Conservation (phyloP, 1,140 invertebrate species). For the Monomorium pharaonis region DNA sequence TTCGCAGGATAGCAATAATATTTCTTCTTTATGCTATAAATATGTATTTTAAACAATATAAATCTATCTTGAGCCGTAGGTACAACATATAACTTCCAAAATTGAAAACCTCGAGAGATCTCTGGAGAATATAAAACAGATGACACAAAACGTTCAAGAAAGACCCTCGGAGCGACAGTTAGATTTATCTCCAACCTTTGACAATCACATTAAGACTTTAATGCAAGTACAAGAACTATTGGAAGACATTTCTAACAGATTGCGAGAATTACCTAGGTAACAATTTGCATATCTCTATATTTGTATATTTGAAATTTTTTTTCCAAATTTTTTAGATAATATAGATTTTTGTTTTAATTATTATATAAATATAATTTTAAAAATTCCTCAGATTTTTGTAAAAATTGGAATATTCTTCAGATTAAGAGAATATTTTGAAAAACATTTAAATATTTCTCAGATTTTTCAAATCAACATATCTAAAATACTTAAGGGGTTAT, state of each 20-base stretch:
- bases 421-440: too few species aligned
- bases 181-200: slow-evolving; percentile 64
- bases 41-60: neutral
- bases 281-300: neutral
- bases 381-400: too few species aligned
- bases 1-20: neutral
- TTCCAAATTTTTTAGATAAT: too few species aligned
- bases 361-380: too few species aligned
- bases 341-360: too few species aligned
- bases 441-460: too few species aligned
- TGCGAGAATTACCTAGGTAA: slow-evolving; percentile 79
- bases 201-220: slow-evolving; percentile 73
- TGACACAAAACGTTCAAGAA: slow-evolving; percentile 31
- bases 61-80: slow-evolving; percentile 29
- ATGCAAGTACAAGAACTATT: slow-evolving; percentile 76
- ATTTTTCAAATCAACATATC: too few species aligned
- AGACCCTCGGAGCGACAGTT: slow-evolving; percentile 53
- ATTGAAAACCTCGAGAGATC: slow-evolving; percentile 67
- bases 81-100: slow-evolving; percentile 61
- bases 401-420: too few species aligned
- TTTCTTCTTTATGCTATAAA: neutral
- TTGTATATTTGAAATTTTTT: too few species aligned
- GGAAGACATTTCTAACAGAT: slow-evolving; percentile 74
- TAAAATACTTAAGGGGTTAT: too few species aligned
- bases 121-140: slow-evolving; percentile 64